Base-by-base conservation (phyloP, 2,888 invertebrate genomes). In the Patella pellucida region DNA sequence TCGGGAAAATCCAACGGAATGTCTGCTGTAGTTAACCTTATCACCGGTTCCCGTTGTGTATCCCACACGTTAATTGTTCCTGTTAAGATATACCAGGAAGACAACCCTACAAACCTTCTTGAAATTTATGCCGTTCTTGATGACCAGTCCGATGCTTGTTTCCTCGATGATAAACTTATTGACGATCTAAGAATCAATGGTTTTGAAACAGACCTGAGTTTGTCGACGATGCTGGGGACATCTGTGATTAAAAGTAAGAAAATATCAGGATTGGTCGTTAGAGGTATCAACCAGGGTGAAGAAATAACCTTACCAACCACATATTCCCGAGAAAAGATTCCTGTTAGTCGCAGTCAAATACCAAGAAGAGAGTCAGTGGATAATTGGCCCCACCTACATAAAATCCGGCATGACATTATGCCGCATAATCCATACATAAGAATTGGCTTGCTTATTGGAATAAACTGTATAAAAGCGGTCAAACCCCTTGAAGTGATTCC, bases 221-320 rank as follows among this genome's bases (percentile, higher is more conserved):
- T 73, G 16, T 68, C 67, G 16, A 73, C 73, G 41, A 73, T 73
- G 67, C 19, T 67, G 14, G 31, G 31, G 14, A 41, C 27, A 51
- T n/a, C 62, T 2, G 41, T 51, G 27, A 23, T 51, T 1, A n/a
- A 15, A 0, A 73, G 41, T 23, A 73, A 27, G 16, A 68, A 16
- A 15, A n/a, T n/a, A n/a, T n/a, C n/a, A n/a, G n/a, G n/a, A 52
- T 73, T 16, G 68, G 41, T 50, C 51, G 68, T 73, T 5, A 19
- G 73, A 23, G 68, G 50, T 19, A 14, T 67, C 2, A 68, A 62
- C 19, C 15, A 27, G 52, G 15, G 11, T 14, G 50, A 52, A 51
- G 19, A 51, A 15, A 68, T 68, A 51, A 23, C 50, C 19, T 52
- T 73, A 31, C 41, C 51, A 7, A 67, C 67, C 15, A 19, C 41